Evolutionary conservation across 2,113 vertebrate genomes (phyloP), one percentile per base, ranked within the genome.

Genomic region (Phrynosoma platyrhinos): DNA sequence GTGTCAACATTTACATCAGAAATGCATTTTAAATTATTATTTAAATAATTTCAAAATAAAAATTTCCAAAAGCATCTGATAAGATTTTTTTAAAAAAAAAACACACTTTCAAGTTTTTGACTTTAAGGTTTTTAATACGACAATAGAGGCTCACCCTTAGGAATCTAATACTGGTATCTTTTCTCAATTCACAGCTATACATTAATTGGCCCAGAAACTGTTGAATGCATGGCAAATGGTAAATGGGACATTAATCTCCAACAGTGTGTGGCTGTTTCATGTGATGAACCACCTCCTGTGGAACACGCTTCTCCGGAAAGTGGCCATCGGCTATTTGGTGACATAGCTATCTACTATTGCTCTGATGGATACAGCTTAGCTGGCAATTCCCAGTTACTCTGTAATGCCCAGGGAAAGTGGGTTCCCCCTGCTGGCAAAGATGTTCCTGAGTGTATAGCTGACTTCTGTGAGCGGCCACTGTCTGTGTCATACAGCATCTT

Each of bases 301-400:
- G 98, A 98, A 94, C 98, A 99, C 0, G 98, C 99, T 25, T 98
- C 98, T 42, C 97, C 98, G 32, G 97, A 98, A 64, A 98, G 97
- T 2, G 97, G 97, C 82, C 98, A 99, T 94, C 97, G 98, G 90
- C 97, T 99, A 25, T 99, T 97, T 30, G 98, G 98, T 1, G 99
- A 99, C 88, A 96, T 95, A 1, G 98, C 99, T 0, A 98, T 98
- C 92, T 99, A 99, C 94, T 99, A 98, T 94, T 99, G 99, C 89
- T 96, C 94, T 0, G 99, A 99, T 14, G 99, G 99, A 42, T 99
- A 99, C 94, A 98, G 96, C 9, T 95, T 98, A 79, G 96, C 97
- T 79, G 87, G 87, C 42, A 88, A 99, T 92, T 97, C 98, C 2
- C 97, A 98, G 95, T 96, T 99, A 89, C 92, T 98, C 91, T 99